Conservation (phyloP, 2,888 invertebrate species). For the Bellardia pandia region DNA sequence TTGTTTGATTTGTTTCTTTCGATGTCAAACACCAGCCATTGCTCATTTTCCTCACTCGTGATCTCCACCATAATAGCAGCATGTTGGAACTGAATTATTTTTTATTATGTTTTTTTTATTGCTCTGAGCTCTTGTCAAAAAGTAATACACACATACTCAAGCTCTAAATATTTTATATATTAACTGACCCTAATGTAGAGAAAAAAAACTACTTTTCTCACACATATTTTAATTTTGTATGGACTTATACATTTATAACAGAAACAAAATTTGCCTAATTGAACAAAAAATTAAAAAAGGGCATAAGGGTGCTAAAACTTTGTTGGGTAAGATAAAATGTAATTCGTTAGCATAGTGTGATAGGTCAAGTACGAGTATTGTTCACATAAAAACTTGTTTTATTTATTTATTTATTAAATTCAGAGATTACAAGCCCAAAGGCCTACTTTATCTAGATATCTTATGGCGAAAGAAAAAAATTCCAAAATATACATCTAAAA, state of each 20-base stretch:
- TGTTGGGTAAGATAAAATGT: constrained; percentile 15
- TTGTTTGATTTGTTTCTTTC: neutral
- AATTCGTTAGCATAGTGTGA: neutral
- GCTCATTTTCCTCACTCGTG: constrained; percentile 25
- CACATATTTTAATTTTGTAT: constrained; percentile 1
- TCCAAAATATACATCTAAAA: too few species aligned
- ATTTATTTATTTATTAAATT: too few species aligned
- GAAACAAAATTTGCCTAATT: constrained; percentile 23
- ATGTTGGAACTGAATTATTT: constrained; percentile 13
- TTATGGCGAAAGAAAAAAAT: too few species aligned
- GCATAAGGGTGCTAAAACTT: constrained; percentile 7
- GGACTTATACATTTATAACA: neutral
- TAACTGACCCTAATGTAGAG: constrained; percentile 60
- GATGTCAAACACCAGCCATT: constrained; percentile 30
- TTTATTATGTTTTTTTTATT: constrained; percentile 2
- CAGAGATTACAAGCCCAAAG: too few species aligned
- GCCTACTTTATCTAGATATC: too few species aligned
- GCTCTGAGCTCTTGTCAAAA: constrained; percentile 48
- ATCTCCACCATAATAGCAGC: neutral
- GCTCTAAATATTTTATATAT: neutral
- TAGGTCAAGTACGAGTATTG: too few species aligned
- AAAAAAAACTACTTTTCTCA: constrained; percentile 21
- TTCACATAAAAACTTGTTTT: neutral
- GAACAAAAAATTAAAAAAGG: constrained; percentile 17
- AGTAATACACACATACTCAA: constrained; percentile 3